These are phyloP conservation scores for Protonibea diacanthus DNA, from an alignment of 2,797 vertebrate species.

Conservation along the genomic window DNA sequence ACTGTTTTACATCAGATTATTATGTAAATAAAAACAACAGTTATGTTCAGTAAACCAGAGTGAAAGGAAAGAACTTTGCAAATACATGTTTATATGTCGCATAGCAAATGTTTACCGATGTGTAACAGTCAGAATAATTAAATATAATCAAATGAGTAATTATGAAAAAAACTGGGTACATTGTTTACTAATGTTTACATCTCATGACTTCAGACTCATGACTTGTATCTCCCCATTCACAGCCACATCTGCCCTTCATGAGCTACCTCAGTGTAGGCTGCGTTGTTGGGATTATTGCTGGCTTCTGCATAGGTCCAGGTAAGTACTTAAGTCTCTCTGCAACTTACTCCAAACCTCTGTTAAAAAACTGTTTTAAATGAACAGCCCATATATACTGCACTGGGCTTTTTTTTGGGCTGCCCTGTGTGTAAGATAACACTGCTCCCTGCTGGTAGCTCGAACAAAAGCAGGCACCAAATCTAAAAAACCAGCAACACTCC, in stretches of 20 bases:
- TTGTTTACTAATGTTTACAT: not conserved
- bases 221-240: slow-evolving; percentile 47
- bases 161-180: slow-evolving; percentile 9
- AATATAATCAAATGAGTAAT: slow-evolving; percentile 1
- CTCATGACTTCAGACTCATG: slow-evolving; percentile 28
- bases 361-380: not conserved
- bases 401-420: not conserved
- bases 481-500: slow-evolving; percentile 8
- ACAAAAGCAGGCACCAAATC: slow-evolving; percentile 42
- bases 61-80: too few relatives aligned
- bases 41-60: too few relatives aligned
- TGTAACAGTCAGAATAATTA: slow-evolving; percentile 15
- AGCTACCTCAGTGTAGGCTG: slow-evolving; percentile 88
- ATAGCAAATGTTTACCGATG: not conserved
- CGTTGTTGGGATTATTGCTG: slow-evolving; percentile 92
- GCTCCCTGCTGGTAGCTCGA: slow-evolving; percentile 76
- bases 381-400: not conserved
- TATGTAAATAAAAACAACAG: too few relatives aligned
- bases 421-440: slow-evolving; percentile 76
- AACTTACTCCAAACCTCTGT: slow-evolving; percentile 9
- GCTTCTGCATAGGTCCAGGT: slow-evolving; percentile 96
- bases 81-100: too few relatives aligned
- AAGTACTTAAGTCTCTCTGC: slow-evolving; percentile 38
- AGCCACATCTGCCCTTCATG: slow-evolving; percentile 87
- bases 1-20: too few relatives aligned